Conservation (phyloP, 2,888 invertebrate species). For the Chrysina gloriosa region DNA sequence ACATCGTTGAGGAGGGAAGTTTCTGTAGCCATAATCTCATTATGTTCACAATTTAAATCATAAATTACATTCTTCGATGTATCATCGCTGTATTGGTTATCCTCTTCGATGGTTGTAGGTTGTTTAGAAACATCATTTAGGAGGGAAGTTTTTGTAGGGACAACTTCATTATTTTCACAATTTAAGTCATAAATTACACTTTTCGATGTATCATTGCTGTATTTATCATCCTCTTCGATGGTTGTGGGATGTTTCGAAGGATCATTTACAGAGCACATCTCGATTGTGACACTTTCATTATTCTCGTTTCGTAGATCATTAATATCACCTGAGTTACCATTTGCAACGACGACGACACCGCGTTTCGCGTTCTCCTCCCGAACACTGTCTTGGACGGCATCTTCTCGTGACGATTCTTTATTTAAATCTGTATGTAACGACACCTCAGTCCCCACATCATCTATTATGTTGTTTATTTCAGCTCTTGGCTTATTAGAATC, state of each 20-base stretch:
- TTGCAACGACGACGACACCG: conserved; percentile 2
- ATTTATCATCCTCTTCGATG: conserved; percentile 13
- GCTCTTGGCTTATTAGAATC: conserved; percentile 31
- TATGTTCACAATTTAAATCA: too few species aligned
- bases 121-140: too few species aligned
- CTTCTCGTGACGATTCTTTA: conserved; percentile 27
- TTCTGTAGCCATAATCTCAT: too few species aligned
- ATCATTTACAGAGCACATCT: conserved; percentile 25
- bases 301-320: conserved; percentile 11
- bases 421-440: conserved; percentile 25
- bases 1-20: too few species aligned
- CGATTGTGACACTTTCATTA: conserved; percentile 23
- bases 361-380: not conserved
- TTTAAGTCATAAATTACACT: too few species aligned
- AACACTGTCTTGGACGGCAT: not conserved
- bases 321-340: conserved; percentile 21
- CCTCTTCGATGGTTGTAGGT: too few species aligned
- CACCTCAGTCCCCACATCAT: conserved; percentile 5
- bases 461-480: conserved; percentile 32
- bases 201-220: conserved; percentile 10
- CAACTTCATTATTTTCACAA: too few species aligned
- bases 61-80: too few species aligned
- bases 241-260: not conserved
- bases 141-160: too few species aligned
- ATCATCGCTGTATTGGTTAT: too few species aligned